phyloP scores from a whole-genome alignment of 2,888 invertebrate genomes.

The Alentia gelatinosa region DNA sequence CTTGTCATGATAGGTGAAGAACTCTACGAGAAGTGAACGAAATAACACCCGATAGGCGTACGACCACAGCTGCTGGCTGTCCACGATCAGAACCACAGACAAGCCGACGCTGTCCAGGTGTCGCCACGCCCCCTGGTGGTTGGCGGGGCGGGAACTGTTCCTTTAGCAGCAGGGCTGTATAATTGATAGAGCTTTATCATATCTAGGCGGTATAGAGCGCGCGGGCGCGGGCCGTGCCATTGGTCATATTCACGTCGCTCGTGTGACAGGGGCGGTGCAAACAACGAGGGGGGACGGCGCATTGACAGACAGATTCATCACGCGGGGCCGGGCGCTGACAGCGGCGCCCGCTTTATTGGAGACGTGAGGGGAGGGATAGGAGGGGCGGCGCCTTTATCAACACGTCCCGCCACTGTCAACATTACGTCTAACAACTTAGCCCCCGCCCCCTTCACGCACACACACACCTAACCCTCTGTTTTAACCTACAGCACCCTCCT shows the following conservation, averaged over 20 bases:
- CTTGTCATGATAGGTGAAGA: too few species aligned
- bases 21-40: too few species aligned
- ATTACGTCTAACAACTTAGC: too few species aligned
- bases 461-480: too few species aligned
- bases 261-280: not conserved
- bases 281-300: too few species aligned
- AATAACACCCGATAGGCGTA: not conserved
- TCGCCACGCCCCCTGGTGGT: not conserved
- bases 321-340: not conserved
- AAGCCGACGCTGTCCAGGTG: not conserved
- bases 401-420: not conserved
- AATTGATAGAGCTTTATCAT: not conserved
- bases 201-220: not conserved
- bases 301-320: conserved; percentile 28
- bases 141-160: too few species aligned
- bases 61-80: not conserved
- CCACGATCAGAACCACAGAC: not conserved
- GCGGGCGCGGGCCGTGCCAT: not conserved
- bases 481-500: too few species aligned
- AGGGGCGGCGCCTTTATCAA: not conserved
- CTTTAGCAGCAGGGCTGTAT: not conserved
- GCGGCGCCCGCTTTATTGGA: not conserved
- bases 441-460: too few species aligned
- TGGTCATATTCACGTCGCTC: not conserved
- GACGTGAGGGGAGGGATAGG: not conserved